Base-by-base conservation (phyloP, 2,113 vertebrate species). In the Scopus umbretta region DNA sequence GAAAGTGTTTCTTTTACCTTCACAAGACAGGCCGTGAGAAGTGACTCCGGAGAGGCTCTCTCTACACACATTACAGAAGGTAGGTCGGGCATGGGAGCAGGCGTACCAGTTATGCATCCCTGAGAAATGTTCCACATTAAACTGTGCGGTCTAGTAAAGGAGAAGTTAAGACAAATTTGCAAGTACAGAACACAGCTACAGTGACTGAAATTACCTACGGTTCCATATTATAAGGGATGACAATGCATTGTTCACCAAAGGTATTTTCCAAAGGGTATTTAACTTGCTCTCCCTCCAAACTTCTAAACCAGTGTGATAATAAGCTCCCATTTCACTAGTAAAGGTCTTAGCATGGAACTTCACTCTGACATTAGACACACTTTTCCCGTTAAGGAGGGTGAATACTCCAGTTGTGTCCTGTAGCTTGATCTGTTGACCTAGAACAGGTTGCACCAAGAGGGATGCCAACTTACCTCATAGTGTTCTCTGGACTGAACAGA, bases 61-160 rank as follows among this genome's bases (percentile, higher is more conserved):
- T 96, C 99, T 98, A 94, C 99, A 99, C 94, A 99, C 99, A 30
- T 99, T 99, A 89, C 99, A 99, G 97, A 99, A 99, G 96, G 99
- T 99, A 72, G 99, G 99, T 88, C 99, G 98, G 96, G 99, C 99
- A 7, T 99, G 99, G 97, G 99, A 99, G 98, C 99, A 99, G 98
- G 99, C 99, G 93, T 99, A 99, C 99, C 99, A 99, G 99, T 99
- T 99, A 98, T 99, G 99, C 99, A 99, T 99, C 98, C 99, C 99
- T 99, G 99, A 99, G 99, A 99, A 99, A 99, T 99, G 99, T 98
- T 99, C 99, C 99, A 99, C 99, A 97, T 99, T 99, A 98, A 99
- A 99, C 99, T 99, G 99, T 98, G 99, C 99, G 92, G 99, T 99
- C 99, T 99, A 98, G 96, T 97, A 98, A 98, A 98, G 92, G 95